Base-by-base conservation (phyloP, 2,888 invertebrate genomes). In the Chloromyia formosa region DNA sequence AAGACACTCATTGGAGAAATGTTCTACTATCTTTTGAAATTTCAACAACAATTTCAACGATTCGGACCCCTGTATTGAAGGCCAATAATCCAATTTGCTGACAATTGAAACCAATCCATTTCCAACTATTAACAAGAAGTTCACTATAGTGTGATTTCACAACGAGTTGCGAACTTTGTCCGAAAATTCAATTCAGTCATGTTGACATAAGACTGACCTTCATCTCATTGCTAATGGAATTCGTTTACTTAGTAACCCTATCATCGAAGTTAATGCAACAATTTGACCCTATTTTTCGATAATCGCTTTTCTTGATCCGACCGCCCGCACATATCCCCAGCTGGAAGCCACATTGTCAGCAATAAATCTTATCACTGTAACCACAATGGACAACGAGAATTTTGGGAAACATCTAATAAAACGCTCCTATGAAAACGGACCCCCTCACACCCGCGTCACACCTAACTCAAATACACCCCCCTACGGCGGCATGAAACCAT, bases 351-450 rank as follows among this genome's bases (percentile, higher is more conserved):
- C 73, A 73, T 49, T 61, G 73, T 73, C 73, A 73, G 73, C 61
- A 73, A 73, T 73, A 73, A 73, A 73, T 73, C 73, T 73, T 73
- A 73, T 45, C 73, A 73, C 61, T 61, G 61, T 73, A 73, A 73
- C 73, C 73, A 61, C 73, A 61, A 71, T 40, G 71, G 71, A 40
- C 71, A 71, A 58, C 56, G n/a, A 71, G 42, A 71, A 71, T 71
- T 71, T 71, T 40, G 66, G 71, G 71, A 71, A 71, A 56, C 71
- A 40, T 71, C 71, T 56, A 71, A 71, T 56, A 71, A 71, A 71
- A 71, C 22, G 58, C 71, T 40, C 1, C 58, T 45, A 58, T 56
- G 71, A 71, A 71, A 35, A 18, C 69, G 23, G 20, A 1, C 40
- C 35, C 40, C 20, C 40, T 42, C 71, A n/a, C n/a, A n/a, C n/a